These are phyloP conservation scores for Chrysodeixis includens DNA, from an alignment of 2,888 invertebrate species.

Conservation along the genomic window DNA sequence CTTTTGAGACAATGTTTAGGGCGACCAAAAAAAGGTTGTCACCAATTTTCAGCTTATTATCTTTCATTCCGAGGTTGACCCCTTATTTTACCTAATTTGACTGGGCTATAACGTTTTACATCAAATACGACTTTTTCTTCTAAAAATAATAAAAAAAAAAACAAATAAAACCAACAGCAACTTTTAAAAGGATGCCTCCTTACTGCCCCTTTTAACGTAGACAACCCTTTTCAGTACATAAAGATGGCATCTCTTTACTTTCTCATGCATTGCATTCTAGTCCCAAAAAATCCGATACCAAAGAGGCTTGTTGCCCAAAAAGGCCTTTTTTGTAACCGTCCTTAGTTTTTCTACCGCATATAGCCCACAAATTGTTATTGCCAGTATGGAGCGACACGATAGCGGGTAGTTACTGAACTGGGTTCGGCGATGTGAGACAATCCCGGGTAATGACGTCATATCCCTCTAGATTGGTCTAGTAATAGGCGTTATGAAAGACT, in stretches of 20 bases:
- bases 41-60: too few species aligned
- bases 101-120: too few species aligned
- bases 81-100: too few species aligned
- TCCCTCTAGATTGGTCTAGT: conserved; percentile 29
- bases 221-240: neutral
- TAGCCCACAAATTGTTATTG: conserved; percentile 63
- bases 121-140: too few species aligned
- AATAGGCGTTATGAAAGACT: conserved; percentile 28
- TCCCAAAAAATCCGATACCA: conserved; percentile 31
- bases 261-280: conserved; percentile 12
- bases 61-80: too few species aligned
- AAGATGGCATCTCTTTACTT: conserved; percentile 19
- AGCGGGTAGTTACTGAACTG: conserved; percentile 52
- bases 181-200: neutral
- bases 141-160: neutral
- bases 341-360: conserved; percentile 57
- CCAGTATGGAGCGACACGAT: conserved; percentile 59
- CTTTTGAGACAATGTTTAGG: too few species aligned
- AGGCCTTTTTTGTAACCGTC: conserved; percentile 59
- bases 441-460: conserved; percentile 44
- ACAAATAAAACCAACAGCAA: neutral
- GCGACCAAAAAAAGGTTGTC: too few species aligned
- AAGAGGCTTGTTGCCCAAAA: conserved; percentile 44
- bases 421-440: conserved; percentile 43
- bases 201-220: neutral